Evolutionary conservation across 2,888 invertebrate species (phyloP).

Genomic region (Pachydiplax longipennis): DNA sequence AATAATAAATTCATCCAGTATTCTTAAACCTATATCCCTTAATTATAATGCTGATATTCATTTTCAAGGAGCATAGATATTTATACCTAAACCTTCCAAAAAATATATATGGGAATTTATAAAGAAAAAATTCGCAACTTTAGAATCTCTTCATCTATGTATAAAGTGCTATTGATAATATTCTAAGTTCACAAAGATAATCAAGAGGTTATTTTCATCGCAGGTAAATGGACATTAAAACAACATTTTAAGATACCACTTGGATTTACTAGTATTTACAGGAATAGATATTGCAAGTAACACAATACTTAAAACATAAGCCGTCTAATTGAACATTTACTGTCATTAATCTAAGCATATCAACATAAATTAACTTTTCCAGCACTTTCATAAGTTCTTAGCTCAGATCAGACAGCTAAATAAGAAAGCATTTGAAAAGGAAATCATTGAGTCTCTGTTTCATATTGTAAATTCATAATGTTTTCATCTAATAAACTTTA

Average conservation of each 20-base stretch:
- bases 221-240: background rate
- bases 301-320: background rate
- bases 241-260: background rate
- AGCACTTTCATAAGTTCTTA: background rate
- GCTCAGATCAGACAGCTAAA: background rate
- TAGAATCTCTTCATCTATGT: no score
- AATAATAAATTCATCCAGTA: no score
- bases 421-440: background rate
- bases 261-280: background rate
- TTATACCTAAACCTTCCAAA: no score
- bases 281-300: background rate
- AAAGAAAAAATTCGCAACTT: no score
- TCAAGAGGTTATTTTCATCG: no score
- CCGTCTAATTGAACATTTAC: background rate
- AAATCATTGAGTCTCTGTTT: background rate
- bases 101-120: no score
- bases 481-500: background rate
- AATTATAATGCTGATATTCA: no score
- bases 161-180: no score
- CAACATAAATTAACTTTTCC: background rate
- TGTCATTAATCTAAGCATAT: background rate
- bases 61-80: no score
- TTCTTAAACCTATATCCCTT: no score
- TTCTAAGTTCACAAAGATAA: no score
- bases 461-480: background rate